Evolutionary conservation across 2,888 invertebrate species (phyloP).

Genomic region (Trichopoda pennipes): DNA sequence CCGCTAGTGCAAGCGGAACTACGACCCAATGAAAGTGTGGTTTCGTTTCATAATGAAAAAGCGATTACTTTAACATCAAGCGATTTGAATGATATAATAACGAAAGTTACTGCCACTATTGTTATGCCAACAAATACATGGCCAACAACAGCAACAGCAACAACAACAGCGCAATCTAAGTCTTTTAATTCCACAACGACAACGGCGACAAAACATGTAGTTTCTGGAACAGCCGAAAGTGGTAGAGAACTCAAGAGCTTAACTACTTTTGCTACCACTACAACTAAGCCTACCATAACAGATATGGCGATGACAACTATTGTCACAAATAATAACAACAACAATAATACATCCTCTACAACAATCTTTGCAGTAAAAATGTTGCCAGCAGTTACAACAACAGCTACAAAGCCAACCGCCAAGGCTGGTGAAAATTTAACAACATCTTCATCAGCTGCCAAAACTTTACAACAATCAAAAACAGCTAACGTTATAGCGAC

Average conservation of each 20-base stretch:
- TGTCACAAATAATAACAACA: conserved; percentile 23
- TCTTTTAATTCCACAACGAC: conserved; percentile 61
- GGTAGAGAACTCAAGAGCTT: conserved; percentile 76
- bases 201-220: conserved; percentile 71
- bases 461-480: neutral
- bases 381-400: conserved; percentile 58
- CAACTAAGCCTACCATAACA: conserved; percentile 51
- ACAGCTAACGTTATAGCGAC: neutral
- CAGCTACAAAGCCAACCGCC: conserved; percentile 50
- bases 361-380: conserved; percentile 56
- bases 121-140: conserved; percentile 49
- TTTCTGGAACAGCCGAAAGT: conserved; percentile 75
- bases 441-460: conserved; percentile 19
- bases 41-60: conserved; percentile 72
- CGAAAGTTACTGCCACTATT: conserved; percentile 70
- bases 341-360: conserved; percentile 12
- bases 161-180: conserved; percentile 59
- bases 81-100: conserved; percentile 60
- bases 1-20: conserved; percentile 74
- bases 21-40: conserved; percentile 72
- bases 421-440: conserved; percentile 12
- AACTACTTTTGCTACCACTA: conserved; percentile 74
- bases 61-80: conserved; percentile 28
- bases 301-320: conserved; percentile 38
- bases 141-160: conserved; percentile 8